phyloP scores from a whole-genome alignment of 2,797 vertebrate species.

The Eulemur coronatus region DNA sequence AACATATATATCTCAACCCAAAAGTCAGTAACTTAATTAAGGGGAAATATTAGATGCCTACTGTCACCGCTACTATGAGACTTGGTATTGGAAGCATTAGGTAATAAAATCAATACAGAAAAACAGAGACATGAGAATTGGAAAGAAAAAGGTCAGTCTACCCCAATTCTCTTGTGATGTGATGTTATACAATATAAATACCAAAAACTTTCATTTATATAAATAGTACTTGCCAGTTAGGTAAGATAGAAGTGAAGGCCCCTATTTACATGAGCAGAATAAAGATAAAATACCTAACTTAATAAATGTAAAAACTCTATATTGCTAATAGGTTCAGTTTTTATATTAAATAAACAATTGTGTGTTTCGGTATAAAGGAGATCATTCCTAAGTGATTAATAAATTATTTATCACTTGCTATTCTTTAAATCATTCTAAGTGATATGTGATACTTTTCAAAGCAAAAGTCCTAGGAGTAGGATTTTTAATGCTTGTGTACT shows the following conservation, averaged over 20 bases:
- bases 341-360: slow-evolving; percentile 10
- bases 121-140: not conserved
- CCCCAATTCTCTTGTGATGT: not conserved
- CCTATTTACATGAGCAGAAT: not conserved
- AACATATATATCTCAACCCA: not conserved
- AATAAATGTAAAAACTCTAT: not conserved
- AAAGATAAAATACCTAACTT: not conserved
- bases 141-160: not conserved
- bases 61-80: not conserved
- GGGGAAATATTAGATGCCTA: not conserved
- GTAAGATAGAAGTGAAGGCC: not conserved
- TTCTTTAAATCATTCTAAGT: not conserved
- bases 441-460: not conserved
- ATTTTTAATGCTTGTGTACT: slow-evolving; percentile 16
- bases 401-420: not conserved
- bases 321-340: not conserved
- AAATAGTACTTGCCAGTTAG: not conserved
- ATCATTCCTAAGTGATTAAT: not conserved
- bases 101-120: not conserved
- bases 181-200: not conserved
- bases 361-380: not conserved
- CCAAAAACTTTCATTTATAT: not conserved
- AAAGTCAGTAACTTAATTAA: slow-evolving; percentile 15
- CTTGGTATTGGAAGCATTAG: not conserved
- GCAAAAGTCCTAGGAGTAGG: not conserved